Percentiles rank a stretch among this genome's conserved stretches.
Conservation (phyloP, 2,888 invertebrate species). For the Tachina lurida region DNA sequence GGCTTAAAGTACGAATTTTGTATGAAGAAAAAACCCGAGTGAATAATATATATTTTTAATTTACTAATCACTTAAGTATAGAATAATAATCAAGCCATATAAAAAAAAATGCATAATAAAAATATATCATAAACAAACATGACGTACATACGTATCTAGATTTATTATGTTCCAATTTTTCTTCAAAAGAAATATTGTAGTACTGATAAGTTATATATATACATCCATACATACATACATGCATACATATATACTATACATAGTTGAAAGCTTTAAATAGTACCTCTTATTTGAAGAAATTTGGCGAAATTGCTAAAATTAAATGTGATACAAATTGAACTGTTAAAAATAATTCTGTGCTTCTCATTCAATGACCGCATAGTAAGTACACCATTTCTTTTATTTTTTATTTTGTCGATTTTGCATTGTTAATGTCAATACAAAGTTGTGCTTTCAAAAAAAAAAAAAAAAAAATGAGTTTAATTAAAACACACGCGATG, state of each 20-base stretch:
- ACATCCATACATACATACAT: conserved; percentile 1
- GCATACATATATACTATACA: background rate
- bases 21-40: too few species aligned
- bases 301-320: conserved; percentile 19
- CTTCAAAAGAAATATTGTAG: background rate
- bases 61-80: too few species aligned
- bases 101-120: too few species aligned
- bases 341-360: background rate
- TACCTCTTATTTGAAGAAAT: background rate
- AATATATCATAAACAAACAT: background rate
- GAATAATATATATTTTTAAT: too few species aligned
- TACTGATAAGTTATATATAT: background rate
- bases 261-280: background rate
- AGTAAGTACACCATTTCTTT: too few species aligned
- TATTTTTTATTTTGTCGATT: too few species aligned
- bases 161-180: background rate
- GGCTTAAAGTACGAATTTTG: too few species aligned
- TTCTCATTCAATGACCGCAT: background rate
- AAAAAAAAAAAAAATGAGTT: too few species aligned
- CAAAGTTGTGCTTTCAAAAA: too few species aligned
- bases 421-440: too few species aligned
- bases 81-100: too few species aligned
- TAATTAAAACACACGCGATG: too few species aligned
- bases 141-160: background rate
- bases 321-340: background rate